Base-by-base conservation (phyloP, 2,888 invertebrate genomes). In the Pandemis cinnamomeana region DNA sequence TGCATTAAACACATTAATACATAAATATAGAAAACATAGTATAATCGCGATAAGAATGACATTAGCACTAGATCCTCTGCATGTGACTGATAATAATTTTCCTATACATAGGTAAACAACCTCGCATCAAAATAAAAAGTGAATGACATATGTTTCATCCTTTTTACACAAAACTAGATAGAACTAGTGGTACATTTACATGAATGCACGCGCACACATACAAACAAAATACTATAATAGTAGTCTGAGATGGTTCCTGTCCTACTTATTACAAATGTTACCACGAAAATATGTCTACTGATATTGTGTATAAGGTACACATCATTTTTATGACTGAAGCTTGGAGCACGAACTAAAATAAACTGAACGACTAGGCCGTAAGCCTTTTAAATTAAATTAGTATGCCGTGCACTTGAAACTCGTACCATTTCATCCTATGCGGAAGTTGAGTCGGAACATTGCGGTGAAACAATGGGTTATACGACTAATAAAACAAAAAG, bases 311-410 rank as follows among this genome's bases (percentile, higher is more conserved):
- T 7, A 55, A 55, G 15, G 53, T 55, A 55, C 15, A 8, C 3
- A 55, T 20, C 15, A 55, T 55, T 55, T 53, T 60, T 60, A 60
- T 60, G 36, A 13, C 60, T 27, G 36, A 60, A 36, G 27, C 36
- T 5, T 36, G 36, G 55, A 72, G 48, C 46, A 5, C 27, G 13
- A 69, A 63, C 58, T 51, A 60, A 27, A 69, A 66, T 66, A 66
- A 66, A 61, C 61, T 72, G 41, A 8, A 58, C 62, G 46, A 72
- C 42, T 46, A 4, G 46, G 51, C 68, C 60, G 61, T 69, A 64
- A 72, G 48, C 69, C 72, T 64, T 69, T 64, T 48, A 72, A 64
- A 72, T 72, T 72, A 36, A 64, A 73, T 73, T 73, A 73, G 55
- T 41, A 53, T 48, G 51, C 66, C 8, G 42, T 68, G 55, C 58